Evolutionary conservation across 1,140 invertebrate species (phyloP).

Genomic region (Drosophila ogumai): DNA sequence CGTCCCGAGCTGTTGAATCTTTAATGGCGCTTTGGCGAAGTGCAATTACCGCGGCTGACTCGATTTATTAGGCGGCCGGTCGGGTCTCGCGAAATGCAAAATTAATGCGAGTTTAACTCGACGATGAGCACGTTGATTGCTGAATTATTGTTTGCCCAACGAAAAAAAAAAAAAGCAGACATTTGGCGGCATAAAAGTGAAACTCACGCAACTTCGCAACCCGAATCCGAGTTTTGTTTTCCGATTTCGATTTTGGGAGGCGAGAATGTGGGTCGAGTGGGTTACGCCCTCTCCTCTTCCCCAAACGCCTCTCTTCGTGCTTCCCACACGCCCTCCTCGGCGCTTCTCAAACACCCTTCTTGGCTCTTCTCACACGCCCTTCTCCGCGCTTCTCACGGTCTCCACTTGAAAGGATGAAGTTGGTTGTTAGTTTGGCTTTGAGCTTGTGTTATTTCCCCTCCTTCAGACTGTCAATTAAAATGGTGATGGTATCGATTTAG

Average conservation of each 20-base stretch:
- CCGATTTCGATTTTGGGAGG: conserved; percentile 28
- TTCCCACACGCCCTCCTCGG: neutral
- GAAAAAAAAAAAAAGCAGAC: neutral
- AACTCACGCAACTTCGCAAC: conserved; percentile 60
- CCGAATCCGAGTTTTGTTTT: conserved; percentile 23
- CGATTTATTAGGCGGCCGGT: conserved; percentile 54
- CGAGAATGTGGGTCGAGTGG: conserved; percentile 34
- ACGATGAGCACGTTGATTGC: conserved; percentile 63
- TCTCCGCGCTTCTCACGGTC: neutral
- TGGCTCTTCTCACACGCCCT: neutral
- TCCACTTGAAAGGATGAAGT: conserved; percentile 3
- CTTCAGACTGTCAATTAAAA: conserved; percentile 25
- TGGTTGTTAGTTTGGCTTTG: conserved; percentile 3
- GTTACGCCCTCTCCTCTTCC: conserved; percentile 4
- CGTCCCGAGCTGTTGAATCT: conserved; percentile 55
- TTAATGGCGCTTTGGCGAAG: conserved; percentile 50
- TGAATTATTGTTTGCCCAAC: conserved; percentile 54
- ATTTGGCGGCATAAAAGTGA: conserved; percentile 45
- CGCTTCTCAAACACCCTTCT: neutral
- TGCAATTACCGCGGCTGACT: conserved; percentile 52
- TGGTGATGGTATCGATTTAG: conserved; percentile 29
- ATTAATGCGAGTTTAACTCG: conserved; percentile 64
- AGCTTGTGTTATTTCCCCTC: conserved; percentile 10
- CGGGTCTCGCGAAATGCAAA: conserved; percentile 60
- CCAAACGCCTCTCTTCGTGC: neutral